Conservation (phyloP, 2,888 invertebrate species). For the Quadriops clusia region DNA sequence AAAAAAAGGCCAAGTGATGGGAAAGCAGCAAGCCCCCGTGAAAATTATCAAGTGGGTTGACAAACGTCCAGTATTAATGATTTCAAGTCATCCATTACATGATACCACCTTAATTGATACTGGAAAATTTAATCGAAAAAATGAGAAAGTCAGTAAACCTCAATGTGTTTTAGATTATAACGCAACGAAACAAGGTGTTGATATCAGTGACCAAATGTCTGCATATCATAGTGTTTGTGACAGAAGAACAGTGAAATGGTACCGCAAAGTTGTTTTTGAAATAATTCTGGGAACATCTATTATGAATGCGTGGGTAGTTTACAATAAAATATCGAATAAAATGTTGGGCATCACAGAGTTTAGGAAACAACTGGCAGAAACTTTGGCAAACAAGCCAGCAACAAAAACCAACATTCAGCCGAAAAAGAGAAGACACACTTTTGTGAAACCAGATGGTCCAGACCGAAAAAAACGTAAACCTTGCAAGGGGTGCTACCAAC, state of each 20-base stretch:
- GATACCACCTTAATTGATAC: slow-evolving; percentile 1
- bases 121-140: background rate
- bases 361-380: background rate
- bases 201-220: slow-evolving; percentile 2
- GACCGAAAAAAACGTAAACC: background rate
- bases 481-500: background rate
- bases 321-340: background rate
- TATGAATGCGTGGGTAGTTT: background rate
- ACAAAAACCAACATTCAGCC: background rate
- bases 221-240: background rate
- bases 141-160: background rate
- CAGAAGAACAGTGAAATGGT: background rate
- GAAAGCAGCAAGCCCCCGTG: slow-evolving; percentile 1
- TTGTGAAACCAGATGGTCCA: background rate
- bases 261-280: background rate
- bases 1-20: slow-evolving; percentile 6
- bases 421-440: background rate
- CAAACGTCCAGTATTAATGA: slow-evolving; percentile 7
- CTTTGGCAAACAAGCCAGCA: background rate
- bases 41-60: slow-evolving; percentile 8
- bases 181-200: slow-evolving; percentile 1
- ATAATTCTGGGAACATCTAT: background rate
- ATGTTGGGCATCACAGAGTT: background rate
- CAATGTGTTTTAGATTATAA: slow-evolving; percentile 3
- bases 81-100: slow-evolving; percentile 4